These are phyloP conservation scores for Spatula versicolor DNA, from an alignment of 2,797 vertebrate genomes.

Conservation along the genomic window DNA sequence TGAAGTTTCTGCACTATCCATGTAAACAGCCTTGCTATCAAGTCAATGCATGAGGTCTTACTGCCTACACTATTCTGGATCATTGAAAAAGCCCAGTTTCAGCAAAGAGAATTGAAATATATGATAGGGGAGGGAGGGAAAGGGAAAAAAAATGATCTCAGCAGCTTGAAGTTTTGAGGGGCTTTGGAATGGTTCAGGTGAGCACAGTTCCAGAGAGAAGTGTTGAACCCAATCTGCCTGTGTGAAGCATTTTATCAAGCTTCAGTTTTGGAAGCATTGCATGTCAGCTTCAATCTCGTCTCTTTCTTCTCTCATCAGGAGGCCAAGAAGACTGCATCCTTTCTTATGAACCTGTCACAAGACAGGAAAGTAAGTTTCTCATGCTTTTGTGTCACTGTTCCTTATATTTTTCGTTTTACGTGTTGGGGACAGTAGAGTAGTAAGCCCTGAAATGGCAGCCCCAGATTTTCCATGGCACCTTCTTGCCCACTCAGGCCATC, in stretches of 20 bases:
- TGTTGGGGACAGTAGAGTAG: neutral
- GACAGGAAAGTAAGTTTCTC: constrained; percentile 92
- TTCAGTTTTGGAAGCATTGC: neutral
- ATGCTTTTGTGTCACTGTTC: neutral
- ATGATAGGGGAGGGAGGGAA: neutral
- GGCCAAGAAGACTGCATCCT: constrained; percentile 95
- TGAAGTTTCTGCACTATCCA: neutral
- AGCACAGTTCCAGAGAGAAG: constrained; percentile 21
- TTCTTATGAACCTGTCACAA: constrained; percentile 94
- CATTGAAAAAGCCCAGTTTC: neutral
- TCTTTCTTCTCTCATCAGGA: constrained; percentile 83
- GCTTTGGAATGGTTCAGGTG: constrained; percentile 58
- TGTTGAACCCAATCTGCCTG: neutral
- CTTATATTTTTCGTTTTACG: neutral
- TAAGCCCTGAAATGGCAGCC: neutral
- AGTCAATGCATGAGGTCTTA: neutral
- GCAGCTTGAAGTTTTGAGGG: neutral
- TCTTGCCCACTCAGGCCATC: neutral
- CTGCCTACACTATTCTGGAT: neutral
- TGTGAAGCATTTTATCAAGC: constrained; percentile 28
- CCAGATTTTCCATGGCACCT: neutral
- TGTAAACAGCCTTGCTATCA: neutral
- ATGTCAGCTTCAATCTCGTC: constrained; percentile 59
- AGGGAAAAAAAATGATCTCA: neutral
- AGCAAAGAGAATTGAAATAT: neutral